Base-by-base conservation (phyloP, 1,140 invertebrate genomes). In the Trinorchestia longiramus region DNA sequence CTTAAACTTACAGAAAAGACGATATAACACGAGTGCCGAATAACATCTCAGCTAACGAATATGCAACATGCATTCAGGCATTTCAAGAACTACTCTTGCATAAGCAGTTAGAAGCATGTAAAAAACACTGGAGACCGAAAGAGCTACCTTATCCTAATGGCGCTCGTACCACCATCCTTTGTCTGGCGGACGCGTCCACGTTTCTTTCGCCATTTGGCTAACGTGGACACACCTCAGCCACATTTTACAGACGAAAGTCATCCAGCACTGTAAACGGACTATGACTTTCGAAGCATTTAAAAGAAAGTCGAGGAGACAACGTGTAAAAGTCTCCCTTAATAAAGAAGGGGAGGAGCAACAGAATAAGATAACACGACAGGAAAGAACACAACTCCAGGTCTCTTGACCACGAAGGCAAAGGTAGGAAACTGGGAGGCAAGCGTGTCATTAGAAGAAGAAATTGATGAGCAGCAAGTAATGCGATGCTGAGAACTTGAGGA, bases 51-150 rank as follows among this genome's bases (percentile, higher is more conserved):
- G 92, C 92, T 45, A 94, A 94, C 44, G 92, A 94, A 94, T 47
- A 47, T 44, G 92, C 92, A 40, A 94, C 92, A 94, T 94, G 92
- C 92, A 94, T 94, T 94, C 92, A 94, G 88, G 88, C 41, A 43
- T 42, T 91, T 43, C 62, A 77, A 15, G 88, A 43, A 44, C 92
- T 44, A 94, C 43, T 44, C 36, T 94, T 94, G 44, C 92, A 94
- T 45, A 45, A 94, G 92, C 92, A 44, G 43, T 94, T 94, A 43
- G 43, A 94, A 94, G 92, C 92, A 40, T 94, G 92, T 94, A 94
- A 45, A 91, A 94, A 94, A 94, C 92, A 94, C 92, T 44, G 43
- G 92, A 94, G 92, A 94, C 43, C 43, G 17, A 94, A 94, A 47
- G 92, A 94, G 36, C 43, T 94, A 90, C 43, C 92, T 94, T 45